Evolutionary conservation across 1,140 invertebrate species (phyloP).

Genomic region (Whitmania pigra): DNA sequence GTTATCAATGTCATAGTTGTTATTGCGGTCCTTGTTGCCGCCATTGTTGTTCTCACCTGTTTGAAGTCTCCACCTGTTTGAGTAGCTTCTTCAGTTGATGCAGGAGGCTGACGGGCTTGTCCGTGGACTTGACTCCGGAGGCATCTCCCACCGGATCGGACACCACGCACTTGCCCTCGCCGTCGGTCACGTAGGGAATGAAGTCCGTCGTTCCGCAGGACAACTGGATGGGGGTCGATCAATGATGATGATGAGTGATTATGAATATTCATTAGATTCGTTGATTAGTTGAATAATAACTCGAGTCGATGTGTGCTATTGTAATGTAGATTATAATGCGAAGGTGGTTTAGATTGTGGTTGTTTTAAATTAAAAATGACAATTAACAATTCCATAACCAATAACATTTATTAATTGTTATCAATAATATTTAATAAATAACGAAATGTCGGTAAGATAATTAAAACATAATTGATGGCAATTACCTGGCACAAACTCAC

Average conservation of each 20-base stretch:
- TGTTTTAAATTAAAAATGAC: too few species aligned
- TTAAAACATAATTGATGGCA: neutral
- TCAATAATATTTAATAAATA: neutral
- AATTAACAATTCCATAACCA: too few species aligned
- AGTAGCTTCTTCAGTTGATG: slow-evolving; percentile 57
- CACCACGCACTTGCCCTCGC: slow-evolving; percentile 55
- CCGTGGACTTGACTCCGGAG: slow-evolving; percentile 12
- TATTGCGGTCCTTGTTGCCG: too few species aligned
- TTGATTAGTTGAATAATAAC: too few species aligned
- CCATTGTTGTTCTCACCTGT: slow-evolving; percentile 28
- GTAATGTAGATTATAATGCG: too few species aligned
- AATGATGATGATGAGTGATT: too few species aligned
- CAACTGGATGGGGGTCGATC: slow-evolving; percentile 47
- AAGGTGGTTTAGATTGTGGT: too few species aligned
- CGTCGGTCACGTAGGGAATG: slow-evolving; percentile 68
- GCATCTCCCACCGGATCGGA: slow-evolving; percentile 56
- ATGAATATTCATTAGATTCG: too few species aligned
- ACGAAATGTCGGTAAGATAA: too few species aligned
- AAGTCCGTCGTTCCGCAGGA: slow-evolving; percentile 63
- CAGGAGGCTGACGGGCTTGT: slow-evolving; percentile 46
- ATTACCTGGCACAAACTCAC: neutral
- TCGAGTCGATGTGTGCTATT: too few species aligned
- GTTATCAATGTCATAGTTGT: too few species aligned
- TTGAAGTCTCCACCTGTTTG: slow-evolving; percentile 36
- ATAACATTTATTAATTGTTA: neutral